phyloP scores from a whole-genome alignment of 2,797 vertebrate genomes.

The Nyctalus aviator region DNA sequence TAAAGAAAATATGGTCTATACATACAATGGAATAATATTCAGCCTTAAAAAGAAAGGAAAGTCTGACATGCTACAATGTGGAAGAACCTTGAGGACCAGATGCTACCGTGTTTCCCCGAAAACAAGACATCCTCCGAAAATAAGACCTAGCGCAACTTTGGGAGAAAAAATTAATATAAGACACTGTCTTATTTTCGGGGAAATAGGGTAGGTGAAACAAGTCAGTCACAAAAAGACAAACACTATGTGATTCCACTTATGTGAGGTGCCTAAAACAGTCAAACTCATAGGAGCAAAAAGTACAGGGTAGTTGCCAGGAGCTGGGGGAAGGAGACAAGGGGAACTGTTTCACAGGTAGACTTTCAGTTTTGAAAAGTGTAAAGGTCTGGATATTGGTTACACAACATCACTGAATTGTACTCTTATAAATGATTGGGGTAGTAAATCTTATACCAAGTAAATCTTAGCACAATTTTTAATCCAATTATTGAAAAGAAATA shows the following conservation, averaged over 20 bases:
- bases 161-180: too few relatives aligned
- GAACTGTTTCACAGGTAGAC: not conserved
- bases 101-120: not conserved
- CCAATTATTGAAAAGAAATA: not conserved
- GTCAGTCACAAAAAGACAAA: not conserved
- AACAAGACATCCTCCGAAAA: too few relatives aligned
- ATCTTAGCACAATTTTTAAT: not conserved
- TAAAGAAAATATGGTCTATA: not conserved
- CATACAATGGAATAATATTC: not conserved
- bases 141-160: too few relatives aligned
- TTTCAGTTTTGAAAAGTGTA: not conserved
- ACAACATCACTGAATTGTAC: not conserved
- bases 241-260: not conserved
- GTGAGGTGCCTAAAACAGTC: not conserved
- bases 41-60: conserved; percentile 1
- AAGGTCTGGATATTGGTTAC: not conserved
- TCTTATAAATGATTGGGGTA: not conserved
- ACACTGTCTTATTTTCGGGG: too few relatives aligned
- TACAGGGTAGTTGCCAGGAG: not conserved
- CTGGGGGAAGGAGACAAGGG: too few relatives aligned
- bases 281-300: not conserved
- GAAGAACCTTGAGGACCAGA: not conserved
- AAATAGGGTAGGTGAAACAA: not conserved
- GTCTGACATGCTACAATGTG: not conserved
- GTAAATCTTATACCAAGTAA: not conserved